Conservation (phyloP, 2,797 vertebrate species). For the Thripadectes ignobilis region DNA sequence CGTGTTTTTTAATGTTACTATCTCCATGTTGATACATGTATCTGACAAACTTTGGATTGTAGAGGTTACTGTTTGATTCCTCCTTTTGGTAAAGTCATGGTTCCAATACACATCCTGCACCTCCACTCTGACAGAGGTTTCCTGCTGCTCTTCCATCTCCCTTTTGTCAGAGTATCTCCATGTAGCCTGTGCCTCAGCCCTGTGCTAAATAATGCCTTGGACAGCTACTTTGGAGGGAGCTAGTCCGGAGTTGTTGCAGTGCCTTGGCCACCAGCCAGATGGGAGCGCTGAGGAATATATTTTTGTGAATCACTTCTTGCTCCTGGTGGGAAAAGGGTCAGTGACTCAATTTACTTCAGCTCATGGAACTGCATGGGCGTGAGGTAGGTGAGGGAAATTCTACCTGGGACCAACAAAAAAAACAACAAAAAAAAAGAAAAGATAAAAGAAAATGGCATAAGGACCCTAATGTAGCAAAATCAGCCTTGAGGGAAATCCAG, state of each 20-base stretch:
- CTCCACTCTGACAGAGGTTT: neutral
- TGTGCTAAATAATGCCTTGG: neutral
- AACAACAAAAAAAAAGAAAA: too few relatives aligned
- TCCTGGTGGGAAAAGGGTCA: neutral
- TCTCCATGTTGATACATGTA: neutral
- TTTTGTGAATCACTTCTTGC: neutral
- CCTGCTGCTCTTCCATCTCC: neutral
- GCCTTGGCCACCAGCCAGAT: neutral
- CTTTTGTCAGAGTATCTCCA: neutral
- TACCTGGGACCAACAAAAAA: neutral
- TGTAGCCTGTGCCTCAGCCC: neutral
- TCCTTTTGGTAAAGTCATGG: neutral
- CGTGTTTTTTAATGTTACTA: neutral
- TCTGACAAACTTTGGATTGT: neutral
- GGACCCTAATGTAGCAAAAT: slow-evolving; percentile 13
- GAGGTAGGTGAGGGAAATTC: neutral
- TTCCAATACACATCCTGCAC: neutral
- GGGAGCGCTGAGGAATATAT: neutral
- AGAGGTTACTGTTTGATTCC: neutral
- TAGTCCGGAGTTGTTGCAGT: neutral
- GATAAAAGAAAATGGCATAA: neutral
- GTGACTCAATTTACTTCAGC: neutral
- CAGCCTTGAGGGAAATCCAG: slow-evolving; percentile 59
- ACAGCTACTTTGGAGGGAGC: neutral
- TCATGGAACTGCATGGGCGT: neutral